phyloP scores from a whole-genome alignment of 2,113 vertebrate species.

The Odobenus rosmarus region DNA sequence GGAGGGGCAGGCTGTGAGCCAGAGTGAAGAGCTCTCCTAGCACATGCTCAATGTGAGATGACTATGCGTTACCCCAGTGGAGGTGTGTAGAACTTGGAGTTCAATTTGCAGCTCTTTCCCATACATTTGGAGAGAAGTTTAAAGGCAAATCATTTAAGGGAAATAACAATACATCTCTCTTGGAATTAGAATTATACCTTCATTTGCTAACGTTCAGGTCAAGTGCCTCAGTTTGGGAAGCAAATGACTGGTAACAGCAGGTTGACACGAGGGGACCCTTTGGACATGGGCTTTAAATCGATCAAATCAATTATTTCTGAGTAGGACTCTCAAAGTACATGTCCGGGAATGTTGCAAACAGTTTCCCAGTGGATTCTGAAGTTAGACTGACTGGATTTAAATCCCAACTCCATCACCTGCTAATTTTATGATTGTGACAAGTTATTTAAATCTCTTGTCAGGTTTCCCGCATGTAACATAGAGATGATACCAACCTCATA shows the following conservation, averaged over 20 bases:
- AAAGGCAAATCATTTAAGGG: not conserved
- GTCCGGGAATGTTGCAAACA: not conserved
- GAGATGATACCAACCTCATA: not conserved
- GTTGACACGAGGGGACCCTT: not conserved
- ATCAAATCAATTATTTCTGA: not conserved
- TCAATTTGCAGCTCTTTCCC: not conserved
- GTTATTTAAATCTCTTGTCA: not conserved
- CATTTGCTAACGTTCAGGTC: not conserved
- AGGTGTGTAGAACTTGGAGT: not conserved
- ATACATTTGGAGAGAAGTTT: not conserved
- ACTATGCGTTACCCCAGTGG: not conserved
- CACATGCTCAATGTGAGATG: not conserved
- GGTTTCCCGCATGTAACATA: not conserved
- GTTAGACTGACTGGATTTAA: not conserved
- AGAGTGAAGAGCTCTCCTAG: not conserved
- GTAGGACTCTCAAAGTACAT: not conserved
- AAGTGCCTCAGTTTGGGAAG: not conserved
- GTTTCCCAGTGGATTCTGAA: not conserved
- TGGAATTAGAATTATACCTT: slow-evolving; percentile 1
- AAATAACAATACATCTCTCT: not conserved
- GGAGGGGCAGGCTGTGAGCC: not conserved
- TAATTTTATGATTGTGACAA: not conserved
- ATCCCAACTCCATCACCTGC: not conserved
- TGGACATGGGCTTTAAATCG: not conserved
- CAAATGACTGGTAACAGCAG: not conserved